phyloP scores from a whole-genome alignment of 2,888 invertebrate genomes.

The Conistra vaccinii region DNA sequence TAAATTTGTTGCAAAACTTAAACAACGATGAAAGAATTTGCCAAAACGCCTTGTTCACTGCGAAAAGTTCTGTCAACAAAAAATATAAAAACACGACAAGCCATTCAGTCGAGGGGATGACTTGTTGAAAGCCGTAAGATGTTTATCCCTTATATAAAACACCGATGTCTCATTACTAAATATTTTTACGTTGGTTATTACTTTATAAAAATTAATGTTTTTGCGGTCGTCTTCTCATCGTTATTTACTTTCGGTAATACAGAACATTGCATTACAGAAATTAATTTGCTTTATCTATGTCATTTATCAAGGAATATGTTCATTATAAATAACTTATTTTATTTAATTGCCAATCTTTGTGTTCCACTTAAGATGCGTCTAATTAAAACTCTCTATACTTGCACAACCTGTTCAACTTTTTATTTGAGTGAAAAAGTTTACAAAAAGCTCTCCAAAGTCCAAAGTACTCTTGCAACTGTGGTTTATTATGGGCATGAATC shows the following conservation, averaged over 20 bases:
- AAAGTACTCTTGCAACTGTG: conserved; percentile 19
- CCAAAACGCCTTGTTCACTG: conserved; percentile 44
- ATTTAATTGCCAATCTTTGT: conserved; percentile 36
- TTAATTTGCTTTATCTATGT: conserved; percentile 43
- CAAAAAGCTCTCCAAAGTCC: conserved; percentile 7
- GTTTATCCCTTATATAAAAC: conserved; percentile 46
- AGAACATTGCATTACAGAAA: conserved; percentile 25
- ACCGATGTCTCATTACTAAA: conserved; percentile 44
- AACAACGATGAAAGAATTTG: conserved; percentile 61
- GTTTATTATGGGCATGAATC: conserved; percentile 19
- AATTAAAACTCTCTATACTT: conserved; percentile 44
- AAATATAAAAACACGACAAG: conserved; percentile 30
- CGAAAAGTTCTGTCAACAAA: conserved; percentile 45
- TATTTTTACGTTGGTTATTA: conserved; percentile 51
- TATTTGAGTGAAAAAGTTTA: conserved; percentile 9
- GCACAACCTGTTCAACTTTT: conserved; percentile 32
- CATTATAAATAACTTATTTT: conserved; percentile 29
- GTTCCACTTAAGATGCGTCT: conserved; percentile 39
- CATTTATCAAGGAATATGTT: conserved; percentile 34
- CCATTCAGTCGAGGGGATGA: conserved; percentile 41
- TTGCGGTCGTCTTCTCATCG: conserved; percentile 7
- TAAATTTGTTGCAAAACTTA: conserved; percentile 60
- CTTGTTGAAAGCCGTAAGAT: conserved; percentile 49
- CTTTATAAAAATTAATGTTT: conserved; percentile 40
- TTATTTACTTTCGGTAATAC: conserved; percentile 27